These are phyloP conservation scores for Parelbella ahira DNA, from an alignment of 2,888 invertebrate species.

Conservation along the genomic window DNA sequence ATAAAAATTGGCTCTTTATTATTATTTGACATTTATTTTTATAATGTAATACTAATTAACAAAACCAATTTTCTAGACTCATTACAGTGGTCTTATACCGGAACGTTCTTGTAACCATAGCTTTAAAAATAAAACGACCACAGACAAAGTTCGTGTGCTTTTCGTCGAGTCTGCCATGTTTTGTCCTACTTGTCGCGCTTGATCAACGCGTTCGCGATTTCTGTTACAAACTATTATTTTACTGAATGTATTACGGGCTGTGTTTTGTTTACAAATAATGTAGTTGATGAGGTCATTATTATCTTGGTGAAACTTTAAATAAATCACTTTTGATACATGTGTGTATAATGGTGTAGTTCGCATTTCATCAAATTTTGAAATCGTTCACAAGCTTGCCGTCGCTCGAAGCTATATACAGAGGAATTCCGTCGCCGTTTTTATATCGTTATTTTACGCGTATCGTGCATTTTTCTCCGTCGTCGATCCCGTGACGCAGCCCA, in stretches of 20 bases:
- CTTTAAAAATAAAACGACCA: slow-evolving; percentile 66
- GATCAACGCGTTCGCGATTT: slow-evolving; percentile 74
- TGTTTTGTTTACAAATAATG: slow-evolving; percentile 77
- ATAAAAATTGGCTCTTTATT: too few relatives aligned
- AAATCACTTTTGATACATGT: slow-evolving; percentile 54
- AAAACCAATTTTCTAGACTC: too few relatives aligned
- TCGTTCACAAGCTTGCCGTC: slow-evolving; percentile 55
- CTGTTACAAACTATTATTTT: slow-evolving; percentile 66
- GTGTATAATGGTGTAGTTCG: slow-evolving; percentile 64
- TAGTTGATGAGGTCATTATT: slow-evolving; percentile 56
- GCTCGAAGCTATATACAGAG: slow-evolving; percentile 43
- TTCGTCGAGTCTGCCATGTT: slow-evolving; percentile 78
- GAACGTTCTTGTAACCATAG: slow-evolving; percentile 36
- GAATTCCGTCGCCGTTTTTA: slow-evolving; percentile 52
- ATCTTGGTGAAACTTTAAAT: slow-evolving; percentile 49
- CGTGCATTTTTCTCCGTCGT: slow-evolving; percentile 36
- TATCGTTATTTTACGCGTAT: slow-evolving; percentile 39
- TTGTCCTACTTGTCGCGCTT: slow-evolving; percentile 81
- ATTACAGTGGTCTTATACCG: slow-evolving; percentile 4
- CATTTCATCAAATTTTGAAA: slow-evolving; percentile 67
- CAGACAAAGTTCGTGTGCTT: slow-evolving; percentile 70
- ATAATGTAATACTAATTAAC: not conserved
- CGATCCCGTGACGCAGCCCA: slow-evolving; percentile 73
- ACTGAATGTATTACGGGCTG: slow-evolving; percentile 70
- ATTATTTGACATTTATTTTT: too few relatives aligned